A percentile compares a stretch with the other conserved stretches of the same genome.
Evolutionary conservation across 2,888 invertebrate genomes (phyloP).

Genomic region (Anorthoa munda): DNA sequence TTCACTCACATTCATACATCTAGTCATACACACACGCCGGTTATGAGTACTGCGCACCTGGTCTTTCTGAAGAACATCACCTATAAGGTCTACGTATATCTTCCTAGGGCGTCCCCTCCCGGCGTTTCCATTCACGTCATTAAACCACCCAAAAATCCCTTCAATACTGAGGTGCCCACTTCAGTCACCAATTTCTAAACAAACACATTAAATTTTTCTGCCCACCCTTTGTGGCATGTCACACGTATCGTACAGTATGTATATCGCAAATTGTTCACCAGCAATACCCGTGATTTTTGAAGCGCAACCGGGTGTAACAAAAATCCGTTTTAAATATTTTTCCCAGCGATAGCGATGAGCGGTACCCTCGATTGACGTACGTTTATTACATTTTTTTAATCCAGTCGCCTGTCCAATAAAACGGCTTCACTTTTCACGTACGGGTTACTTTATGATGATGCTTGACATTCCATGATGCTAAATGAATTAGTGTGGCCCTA

Average conservation of each 20-base stretch:
- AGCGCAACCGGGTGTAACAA: conserved; percentile 1
- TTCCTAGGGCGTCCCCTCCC: no score
- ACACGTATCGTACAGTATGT: no score
- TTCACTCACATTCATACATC: no score
- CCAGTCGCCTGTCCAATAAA: conserved; percentile 31
- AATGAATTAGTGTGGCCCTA: background rate
- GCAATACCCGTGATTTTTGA: conserved; percentile 14
- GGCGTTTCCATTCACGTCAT: no score
- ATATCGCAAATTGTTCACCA: background rate
- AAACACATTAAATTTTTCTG: background rate
- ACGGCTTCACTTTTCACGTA: conserved; percentile 15
- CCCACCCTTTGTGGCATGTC: no score
- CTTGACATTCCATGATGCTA: conserved; percentile 4
- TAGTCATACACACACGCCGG: no score
- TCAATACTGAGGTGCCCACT: background rate
- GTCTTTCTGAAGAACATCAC: no score
- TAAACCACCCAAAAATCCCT: background rate
- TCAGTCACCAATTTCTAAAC: background rate
- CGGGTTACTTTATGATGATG: conserved; percentile 19
- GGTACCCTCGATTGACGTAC: conserved; percentile 24
- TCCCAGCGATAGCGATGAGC: conserved; percentile 10
- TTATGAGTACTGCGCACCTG: no score
- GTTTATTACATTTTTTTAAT: conserved; percentile 44
- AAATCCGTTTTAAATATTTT: conserved; percentile 31
- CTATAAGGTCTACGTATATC: no score